phyloP scores from a whole-genome alignment of 2,113 vertebrate genomes.

The Guaruba guarouba region DNA sequence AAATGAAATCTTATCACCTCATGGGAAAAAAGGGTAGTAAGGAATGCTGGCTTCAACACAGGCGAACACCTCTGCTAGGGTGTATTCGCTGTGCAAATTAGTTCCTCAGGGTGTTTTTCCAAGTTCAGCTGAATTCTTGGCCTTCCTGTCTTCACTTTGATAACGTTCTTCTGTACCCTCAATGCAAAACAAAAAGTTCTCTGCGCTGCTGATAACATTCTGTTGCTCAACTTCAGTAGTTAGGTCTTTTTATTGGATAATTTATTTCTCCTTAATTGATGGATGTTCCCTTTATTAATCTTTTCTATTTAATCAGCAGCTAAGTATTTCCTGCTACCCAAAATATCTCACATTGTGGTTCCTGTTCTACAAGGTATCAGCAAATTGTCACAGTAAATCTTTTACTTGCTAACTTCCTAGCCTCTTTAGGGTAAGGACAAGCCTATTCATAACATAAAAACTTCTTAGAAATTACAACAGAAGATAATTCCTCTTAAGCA shows the following conservation, averaged over 20 bases:
- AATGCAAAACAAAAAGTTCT: background rate
- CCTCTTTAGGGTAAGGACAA: background rate
- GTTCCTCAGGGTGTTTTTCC: background rate
- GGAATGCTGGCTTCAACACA: background rate
- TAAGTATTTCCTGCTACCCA: background rate
- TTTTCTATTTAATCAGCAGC: background rate
- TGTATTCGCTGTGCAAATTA: background rate
- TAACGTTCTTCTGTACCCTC: background rate
- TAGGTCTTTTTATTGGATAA: background rate
- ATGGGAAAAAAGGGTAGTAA: background rate
- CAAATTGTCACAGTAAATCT: background rate
- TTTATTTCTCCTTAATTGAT: background rate
- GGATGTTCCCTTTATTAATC: background rate
- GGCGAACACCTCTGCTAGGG: background rate
- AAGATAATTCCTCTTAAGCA: background rate
- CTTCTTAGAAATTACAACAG: background rate
- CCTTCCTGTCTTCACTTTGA: background rate
- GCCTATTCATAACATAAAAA: background rate
- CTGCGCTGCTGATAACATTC: background rate
- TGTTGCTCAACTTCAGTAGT: background rate
- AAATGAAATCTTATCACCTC: background rate
- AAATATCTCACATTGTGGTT: background rate
- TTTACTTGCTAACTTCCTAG: background rate
- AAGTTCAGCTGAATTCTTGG: background rate
- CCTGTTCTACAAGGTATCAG: background rate